Base-by-base conservation (phyloP, 2,888 invertebrate species). In the Aphodius sticticus region DNA sequence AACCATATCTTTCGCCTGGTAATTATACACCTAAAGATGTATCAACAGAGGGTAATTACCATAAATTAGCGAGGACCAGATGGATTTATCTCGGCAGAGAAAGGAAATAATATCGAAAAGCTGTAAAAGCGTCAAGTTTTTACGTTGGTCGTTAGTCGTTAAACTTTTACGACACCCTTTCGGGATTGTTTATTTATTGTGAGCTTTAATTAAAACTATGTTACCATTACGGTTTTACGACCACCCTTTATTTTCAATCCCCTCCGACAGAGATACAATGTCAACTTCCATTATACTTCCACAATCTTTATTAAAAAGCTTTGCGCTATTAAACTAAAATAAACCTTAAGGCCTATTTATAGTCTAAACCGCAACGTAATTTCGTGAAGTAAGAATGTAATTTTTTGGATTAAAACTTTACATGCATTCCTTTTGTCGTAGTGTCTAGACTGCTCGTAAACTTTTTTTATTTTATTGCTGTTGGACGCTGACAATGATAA, bases 21-120 rank as follows among this genome's bases (percentile, higher is more conserved):
- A 86, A 85, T 86, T 86, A 86, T 85, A 85, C 85, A 85, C 84
- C 85, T 84, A 84, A 82, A 82, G 80, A 82, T 82, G 84, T 82
- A 81, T 83, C 83, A 83, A 83, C 83, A 82, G 81, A 53, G 83
- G 82, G 85, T 85, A 86, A 86, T 86, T 86, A 86, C 85, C 86
- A 85, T 87, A 86, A 86, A 86, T 86, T 86, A 86, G 84, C 82
- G 9, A 26, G 53, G 12, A 2, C 53, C 53, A 53, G 9, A 53
- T 53, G 53, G 53, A 53, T 53, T 53, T 53, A 53, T 9, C 53
- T 53, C 53, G 53, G 9, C 53, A 53, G 7, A 12, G 53, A 76
- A 70, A 76, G 76, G 79, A 72, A 74, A 77, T 76, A 77, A 79
- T 79, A 79, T 79, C 79, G 16, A 69, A 79, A 74, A 69, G 36